phyloP scores from a whole-genome alignment of 2,888 invertebrate species.

The Hedychridium roseum region DNA sequence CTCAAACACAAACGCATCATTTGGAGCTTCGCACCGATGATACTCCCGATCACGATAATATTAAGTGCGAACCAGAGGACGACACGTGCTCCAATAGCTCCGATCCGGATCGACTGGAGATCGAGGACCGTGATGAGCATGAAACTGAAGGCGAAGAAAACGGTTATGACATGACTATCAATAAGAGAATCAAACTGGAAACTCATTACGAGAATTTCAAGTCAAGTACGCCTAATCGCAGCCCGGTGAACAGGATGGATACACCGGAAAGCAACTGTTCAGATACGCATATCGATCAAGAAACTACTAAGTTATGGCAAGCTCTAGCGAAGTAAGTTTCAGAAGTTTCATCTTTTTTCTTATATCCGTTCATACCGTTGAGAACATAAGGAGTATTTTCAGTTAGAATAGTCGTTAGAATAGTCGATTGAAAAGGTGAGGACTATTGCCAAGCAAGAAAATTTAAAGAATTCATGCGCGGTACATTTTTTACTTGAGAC shows the following conservation, averaged over 20 bases:
- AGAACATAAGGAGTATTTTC: neutral
- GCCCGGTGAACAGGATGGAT: conserved; percentile 61
- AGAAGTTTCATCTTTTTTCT: too few relatives aligned
- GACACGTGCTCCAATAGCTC: conserved; percentile 77
- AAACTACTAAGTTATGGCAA: conserved; percentile 58
- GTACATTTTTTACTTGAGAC: too few relatives aligned
- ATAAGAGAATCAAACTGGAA: conserved; percentile 49
- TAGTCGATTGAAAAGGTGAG: too few relatives aligned
- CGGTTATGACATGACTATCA: conserved; percentile 56
- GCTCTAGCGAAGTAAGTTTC: conserved; percentile 52
- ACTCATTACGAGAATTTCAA: conserved; percentile 49
- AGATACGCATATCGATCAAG: conserved; percentile 56
- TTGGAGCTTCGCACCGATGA: conserved; percentile 49
- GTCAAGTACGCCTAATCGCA: conserved; percentile 47
- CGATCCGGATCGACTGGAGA: conserved; percentile 78
- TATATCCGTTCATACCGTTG: too few relatives aligned
- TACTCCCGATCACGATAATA: conserved; percentile 42
- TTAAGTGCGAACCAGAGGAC: conserved; percentile 67
- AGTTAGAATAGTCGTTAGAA: neutral
- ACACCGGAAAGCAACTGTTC: conserved; percentile 62
- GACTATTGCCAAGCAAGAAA: too few relatives aligned
- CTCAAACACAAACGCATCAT: conserved; percentile 56
- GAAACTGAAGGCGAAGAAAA: conserved; percentile 56
- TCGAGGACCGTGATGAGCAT: conserved; percentile 66
- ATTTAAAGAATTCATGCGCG: too few relatives aligned